These are phyloP conservation scores for Heliconius hermathena DNA, from an alignment of 1,140 invertebrate genomes.

Conservation along the genomic window DNA sequence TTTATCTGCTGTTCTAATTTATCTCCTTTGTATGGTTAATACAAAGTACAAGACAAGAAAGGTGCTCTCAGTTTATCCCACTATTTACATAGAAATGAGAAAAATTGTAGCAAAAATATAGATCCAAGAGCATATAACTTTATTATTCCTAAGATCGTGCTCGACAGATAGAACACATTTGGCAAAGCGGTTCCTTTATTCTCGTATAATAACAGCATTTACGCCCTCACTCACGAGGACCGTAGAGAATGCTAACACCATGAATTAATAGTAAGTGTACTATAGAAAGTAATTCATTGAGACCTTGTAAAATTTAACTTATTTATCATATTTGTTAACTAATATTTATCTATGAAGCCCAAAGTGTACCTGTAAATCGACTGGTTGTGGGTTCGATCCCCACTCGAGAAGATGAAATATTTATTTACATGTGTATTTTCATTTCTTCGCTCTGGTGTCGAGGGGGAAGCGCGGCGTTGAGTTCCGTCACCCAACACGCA, in stretches of 20 bases:
- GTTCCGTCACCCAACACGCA: too few relatives aligned
- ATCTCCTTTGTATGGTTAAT: too few relatives aligned
- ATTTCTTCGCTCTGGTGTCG: too few relatives aligned
- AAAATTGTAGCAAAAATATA: neutral
- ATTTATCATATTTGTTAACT: neutral
- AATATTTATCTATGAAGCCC: too few relatives aligned
- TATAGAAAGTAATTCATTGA: neutral
- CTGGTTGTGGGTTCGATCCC: too few relatives aligned
- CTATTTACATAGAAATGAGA: neutral
- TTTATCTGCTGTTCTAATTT: too few relatives aligned
- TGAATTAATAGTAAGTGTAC: neutral
- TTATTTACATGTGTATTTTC: too few relatives aligned
- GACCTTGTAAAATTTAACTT: neutral
- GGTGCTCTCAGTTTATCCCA: neutral
- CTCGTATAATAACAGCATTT: conserved; percentile 42
- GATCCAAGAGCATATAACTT: neutral
- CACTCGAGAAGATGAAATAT: too few relatives aligned
- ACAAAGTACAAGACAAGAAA: neutral
- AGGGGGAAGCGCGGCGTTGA: too few relatives aligned
- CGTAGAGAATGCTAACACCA: neutral
- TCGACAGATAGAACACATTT: neutral
- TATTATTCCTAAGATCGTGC: neutral
- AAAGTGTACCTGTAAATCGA: too few relatives aligned
- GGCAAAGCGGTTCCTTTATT: conserved; percentile 31
- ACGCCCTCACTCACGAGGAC: conserved; percentile 15